Conservation (phyloP, 2,113 vertebrate species). For the Bombycilla garrulus region DNA sequence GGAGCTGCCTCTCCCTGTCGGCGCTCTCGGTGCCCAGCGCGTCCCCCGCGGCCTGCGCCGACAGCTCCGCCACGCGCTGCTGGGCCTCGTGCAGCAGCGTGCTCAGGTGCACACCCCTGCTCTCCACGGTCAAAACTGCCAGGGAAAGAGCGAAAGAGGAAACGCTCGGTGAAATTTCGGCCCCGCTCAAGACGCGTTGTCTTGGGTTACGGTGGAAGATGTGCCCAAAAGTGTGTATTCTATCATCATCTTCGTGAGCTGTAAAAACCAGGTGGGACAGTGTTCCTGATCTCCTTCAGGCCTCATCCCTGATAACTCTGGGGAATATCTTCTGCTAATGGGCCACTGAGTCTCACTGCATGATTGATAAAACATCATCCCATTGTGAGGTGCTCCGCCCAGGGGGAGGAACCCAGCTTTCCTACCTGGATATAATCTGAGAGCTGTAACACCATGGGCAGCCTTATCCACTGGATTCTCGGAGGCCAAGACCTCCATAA, state of each 20-base stretch:
- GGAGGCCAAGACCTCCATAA: not conserved
- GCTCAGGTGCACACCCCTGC: constrained; percentile 82
- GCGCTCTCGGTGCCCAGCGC: constrained; percentile 79
- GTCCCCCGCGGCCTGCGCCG: constrained; percentile 80
- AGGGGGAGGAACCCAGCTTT: not conserved
- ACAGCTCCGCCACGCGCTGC: constrained; percentile 80
- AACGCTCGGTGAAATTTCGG: not conserved
- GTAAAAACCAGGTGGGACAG: not conserved
- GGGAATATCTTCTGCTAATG: no score
- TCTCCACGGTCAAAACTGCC: constrained; percentile 84
- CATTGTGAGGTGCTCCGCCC: not conserved
- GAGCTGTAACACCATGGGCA: not conserved
- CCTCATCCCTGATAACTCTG: not conserved
- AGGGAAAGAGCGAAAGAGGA: not conserved
- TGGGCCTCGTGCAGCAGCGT: constrained; percentile 87
- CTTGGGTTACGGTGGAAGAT: not conserved
- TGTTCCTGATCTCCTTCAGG: not conserved
- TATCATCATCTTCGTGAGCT: not conserved
- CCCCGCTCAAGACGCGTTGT: not conserved
- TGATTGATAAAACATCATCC: not conserved
- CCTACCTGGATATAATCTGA: not conserved
- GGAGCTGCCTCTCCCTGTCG: constrained; percentile 88
- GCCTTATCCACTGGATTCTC: not conserved
- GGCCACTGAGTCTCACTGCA: no score
- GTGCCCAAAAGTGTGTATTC: not conserved